phyloP scores from a whole-genome alignment of 1,140 invertebrate genomes.

The Cylas formicarius region DNA sequence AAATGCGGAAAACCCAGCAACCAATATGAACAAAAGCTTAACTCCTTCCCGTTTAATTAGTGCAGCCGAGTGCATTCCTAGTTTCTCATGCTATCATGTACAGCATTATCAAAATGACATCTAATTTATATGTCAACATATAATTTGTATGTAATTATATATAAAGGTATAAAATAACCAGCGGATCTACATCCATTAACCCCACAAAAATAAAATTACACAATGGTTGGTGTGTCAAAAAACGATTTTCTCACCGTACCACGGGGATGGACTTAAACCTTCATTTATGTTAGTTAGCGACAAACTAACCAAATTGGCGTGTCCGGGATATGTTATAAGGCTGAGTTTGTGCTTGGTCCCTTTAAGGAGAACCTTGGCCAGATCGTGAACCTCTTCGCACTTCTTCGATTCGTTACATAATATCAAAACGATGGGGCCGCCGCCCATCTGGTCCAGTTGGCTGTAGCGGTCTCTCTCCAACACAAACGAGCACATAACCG shows the following conservation, averaged over 20 bases:
- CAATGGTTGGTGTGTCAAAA: too few relatives aligned
- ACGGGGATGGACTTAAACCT: not conserved
- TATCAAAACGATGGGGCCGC: conserved; percentile 31
- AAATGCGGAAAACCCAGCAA: too few relatives aligned
- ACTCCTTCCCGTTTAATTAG: too few relatives aligned
- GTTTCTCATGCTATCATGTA: too few relatives aligned
- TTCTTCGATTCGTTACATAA: conserved; percentile 24
- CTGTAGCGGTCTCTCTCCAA: conserved; percentile 32
- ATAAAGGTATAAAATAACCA: too few relatives aligned
- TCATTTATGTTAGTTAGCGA: not conserved
- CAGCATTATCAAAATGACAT: too few relatives aligned
- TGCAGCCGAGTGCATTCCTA: too few relatives aligned
- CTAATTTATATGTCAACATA: too few relatives aligned
- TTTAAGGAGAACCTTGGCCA: conserved; percentile 18
- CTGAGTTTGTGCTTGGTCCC: conserved; percentile 16
- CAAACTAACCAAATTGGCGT: conserved; percentile 24
- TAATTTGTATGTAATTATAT: too few relatives aligned
- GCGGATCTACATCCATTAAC: too few relatives aligned
- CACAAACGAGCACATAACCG: conserved; percentile 43
- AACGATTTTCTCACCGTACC: not conserved
- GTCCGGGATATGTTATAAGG: conserved; percentile 24
- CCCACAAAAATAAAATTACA: too few relatives aligned
- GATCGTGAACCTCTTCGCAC: conserved; percentile 30
- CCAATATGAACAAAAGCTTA: conserved; percentile 6
- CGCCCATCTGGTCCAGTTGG: conserved; percentile 12